Conservation (phyloP, 2,888 invertebrate genomes). For the Tetranychus piercei region DNA sequence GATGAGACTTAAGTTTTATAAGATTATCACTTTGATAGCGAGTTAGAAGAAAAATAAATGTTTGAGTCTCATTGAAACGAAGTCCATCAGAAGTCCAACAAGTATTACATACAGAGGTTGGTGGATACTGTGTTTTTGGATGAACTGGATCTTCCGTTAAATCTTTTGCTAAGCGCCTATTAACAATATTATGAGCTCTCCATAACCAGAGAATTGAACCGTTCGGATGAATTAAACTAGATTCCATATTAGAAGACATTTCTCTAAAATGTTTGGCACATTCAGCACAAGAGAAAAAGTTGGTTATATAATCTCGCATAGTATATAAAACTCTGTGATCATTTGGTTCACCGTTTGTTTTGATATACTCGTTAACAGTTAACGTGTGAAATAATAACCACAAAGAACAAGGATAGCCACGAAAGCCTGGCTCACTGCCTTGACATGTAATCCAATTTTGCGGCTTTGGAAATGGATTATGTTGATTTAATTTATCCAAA, state of each 20-base stretch:
- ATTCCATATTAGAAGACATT: slow-evolving; percentile 55
- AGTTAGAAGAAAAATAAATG: slow-evolving; percentile 44
- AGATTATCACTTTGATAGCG: slow-evolving; percentile 36
- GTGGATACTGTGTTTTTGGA: slow-evolving; percentile 76
- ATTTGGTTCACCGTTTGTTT: slow-evolving; percentile 29
- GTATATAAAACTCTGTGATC: slow-evolving; percentile 54
- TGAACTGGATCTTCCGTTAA: slow-evolving; percentile 68
- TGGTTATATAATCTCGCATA: slow-evolving; percentile 67
- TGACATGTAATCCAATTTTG: slow-evolving; percentile 31
- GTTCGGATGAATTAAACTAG: slow-evolving; percentile 48
- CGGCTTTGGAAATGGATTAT: slow-evolving; percentile 29
- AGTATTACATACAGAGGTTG: slow-evolving; percentile 44
- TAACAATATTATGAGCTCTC: slow-evolving; percentile 35
- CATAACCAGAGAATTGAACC: slow-evolving; percentile 46
- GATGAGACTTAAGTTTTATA: background rate
- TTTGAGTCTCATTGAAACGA: slow-evolving; percentile 44
- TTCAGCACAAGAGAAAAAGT: slow-evolving; percentile 82
- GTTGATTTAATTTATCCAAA: background rate
- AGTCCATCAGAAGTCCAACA: slow-evolving; percentile 36
- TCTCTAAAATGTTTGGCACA: slow-evolving; percentile 72
- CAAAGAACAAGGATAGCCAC: slow-evolving; percentile 82
- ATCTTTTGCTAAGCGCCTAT: slow-evolving; percentile 65
- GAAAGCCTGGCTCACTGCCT: slow-evolving; percentile 43
- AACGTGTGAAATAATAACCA: slow-evolving; percentile 88
- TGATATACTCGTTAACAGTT: slow-evolving; percentile 50